Evolutionary conservation across 2,888 invertebrate genomes (phyloP), one percentile per base, ranked within the genome.

Genomic region (Xestia rhomboidea): DNA sequence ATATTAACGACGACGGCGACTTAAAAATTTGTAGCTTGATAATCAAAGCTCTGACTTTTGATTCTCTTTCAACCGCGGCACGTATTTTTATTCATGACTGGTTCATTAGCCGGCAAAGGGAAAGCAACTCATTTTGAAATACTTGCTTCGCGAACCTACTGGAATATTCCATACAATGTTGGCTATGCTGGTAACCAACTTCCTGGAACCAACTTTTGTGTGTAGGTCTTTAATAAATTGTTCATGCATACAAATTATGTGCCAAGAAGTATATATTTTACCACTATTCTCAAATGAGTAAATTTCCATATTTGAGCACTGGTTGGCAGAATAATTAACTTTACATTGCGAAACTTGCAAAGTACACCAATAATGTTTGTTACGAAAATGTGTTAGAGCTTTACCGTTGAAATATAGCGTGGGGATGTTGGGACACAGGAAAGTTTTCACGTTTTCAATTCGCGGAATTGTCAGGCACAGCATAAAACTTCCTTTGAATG

Each of bases 81-180:
- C 78, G 68, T 81, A 85, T 85, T 81, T 88, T 87, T 86, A 85
- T 90, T 90, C 86, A 85, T 79, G 79, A 77, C 71, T 76, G 54
- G 60, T 85, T 85, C 74, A 78, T 85, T 69, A 71, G 34, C 68
- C 51, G 44, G 68, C 62, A 83, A 82, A 76, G 57, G 44, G 68
- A 66, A 27, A 60, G 30, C 44, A 73, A 71, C 73, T 57, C 44
- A 76, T 83, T 79, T 79, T 68, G 51, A 74, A 82, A 71, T 44
- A 62, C 68, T 81, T 77, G 24, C n/a, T 69, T 62, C n/a, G 27
- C 21, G n/a, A 13, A 71, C 30, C 13, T 62, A 63, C 70, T 84
- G 64, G 68, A 84, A 80, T 80, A 80, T 84, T 84, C 84, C 51
- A 70, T 24, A 57, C 44, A 60, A 46, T 54, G 64, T 78, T 63